Evolutionary conservation across 2,113 vertebrate species (phyloP).

Genomic region (Neogale vison): DNA sequence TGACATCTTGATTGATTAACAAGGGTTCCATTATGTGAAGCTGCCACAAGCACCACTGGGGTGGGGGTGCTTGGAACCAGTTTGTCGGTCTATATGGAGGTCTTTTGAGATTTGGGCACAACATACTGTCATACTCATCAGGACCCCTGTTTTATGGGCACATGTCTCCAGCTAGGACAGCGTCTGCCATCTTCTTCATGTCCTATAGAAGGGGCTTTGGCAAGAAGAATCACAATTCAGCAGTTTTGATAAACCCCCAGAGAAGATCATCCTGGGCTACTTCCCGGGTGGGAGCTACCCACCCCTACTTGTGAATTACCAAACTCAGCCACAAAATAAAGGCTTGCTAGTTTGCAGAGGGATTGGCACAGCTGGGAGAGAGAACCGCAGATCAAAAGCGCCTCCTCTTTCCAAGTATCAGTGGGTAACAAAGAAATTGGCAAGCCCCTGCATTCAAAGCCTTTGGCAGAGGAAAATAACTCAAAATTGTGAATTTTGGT

Average conservation of each 20-base stretch:
- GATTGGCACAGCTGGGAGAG: background rate
- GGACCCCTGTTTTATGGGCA: background rate
- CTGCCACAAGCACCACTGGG: background rate
- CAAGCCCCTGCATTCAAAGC: background rate
- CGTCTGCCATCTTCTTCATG: background rate
- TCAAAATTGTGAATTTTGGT: background rate
- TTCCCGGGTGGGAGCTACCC: slow-evolving; percentile 25
- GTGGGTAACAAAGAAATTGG: background rate
- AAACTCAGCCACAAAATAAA: background rate
- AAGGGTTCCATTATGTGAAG: background rate
- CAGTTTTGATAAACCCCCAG: slow-evolving; percentile 8
- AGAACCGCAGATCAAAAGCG: background rate
- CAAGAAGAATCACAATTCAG: slow-evolving; percentile 49
- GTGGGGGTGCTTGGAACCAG: background rate
- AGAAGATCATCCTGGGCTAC: background rate
- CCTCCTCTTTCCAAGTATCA: background rate
- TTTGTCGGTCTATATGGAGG: background rate
- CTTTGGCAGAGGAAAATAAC: background rate
- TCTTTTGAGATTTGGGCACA: background rate
- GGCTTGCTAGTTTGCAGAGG: background rate
- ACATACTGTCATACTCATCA: background rate
- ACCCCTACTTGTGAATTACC: background rate
- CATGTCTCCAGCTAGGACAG: background rate
- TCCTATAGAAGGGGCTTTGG: background rate
- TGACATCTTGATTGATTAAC: slow-evolving; percentile 39